Conservation (phyloP, 2,888 invertebrate genomes). For the Smittia aterrima region DNA sequence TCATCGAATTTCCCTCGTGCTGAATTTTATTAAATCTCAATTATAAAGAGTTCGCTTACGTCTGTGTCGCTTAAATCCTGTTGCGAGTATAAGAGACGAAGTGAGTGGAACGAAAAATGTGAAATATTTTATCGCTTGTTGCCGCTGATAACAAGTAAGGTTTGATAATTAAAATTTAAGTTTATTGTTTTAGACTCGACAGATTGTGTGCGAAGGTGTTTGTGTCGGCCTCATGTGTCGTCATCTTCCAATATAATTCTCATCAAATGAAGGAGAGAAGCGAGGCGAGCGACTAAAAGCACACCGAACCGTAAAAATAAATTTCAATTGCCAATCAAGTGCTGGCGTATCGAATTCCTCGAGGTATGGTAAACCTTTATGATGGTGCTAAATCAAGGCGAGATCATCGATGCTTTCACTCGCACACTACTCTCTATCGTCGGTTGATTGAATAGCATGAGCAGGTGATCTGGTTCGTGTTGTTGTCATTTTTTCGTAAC, state of each 20-base stretch:
- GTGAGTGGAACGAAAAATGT: neutral
- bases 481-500: slow-evolving; percentile 17
- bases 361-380: neutral
- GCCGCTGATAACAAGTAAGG: neutral
- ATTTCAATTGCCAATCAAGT: slow-evolving; percentile 16
- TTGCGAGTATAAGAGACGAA: neutral
- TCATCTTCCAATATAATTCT: slow-evolving; percentile 6
- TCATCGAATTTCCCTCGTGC: neutral
- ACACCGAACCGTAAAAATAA: neutral
- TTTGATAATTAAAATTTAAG: neutral
- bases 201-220: neutral
- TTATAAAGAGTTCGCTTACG: neutral
- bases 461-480: neutral
- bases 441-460: neutral
- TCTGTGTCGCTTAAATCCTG: neutral
- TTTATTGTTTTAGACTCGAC: slow-evolving; percentile 10
- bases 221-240: neutral
- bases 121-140: slow-evolving; percentile 11
- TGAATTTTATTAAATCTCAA: neutral
- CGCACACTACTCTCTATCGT: neutral
- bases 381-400: neutral
- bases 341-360: slow-evolving; percentile 5
- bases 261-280: neutral
- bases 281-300: neutral
- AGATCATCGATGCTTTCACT: neutral